These are phyloP conservation scores for Epirrhoe tristata DNA, from an alignment of 2,888 invertebrate species.

Conservation along the genomic window DNA sequence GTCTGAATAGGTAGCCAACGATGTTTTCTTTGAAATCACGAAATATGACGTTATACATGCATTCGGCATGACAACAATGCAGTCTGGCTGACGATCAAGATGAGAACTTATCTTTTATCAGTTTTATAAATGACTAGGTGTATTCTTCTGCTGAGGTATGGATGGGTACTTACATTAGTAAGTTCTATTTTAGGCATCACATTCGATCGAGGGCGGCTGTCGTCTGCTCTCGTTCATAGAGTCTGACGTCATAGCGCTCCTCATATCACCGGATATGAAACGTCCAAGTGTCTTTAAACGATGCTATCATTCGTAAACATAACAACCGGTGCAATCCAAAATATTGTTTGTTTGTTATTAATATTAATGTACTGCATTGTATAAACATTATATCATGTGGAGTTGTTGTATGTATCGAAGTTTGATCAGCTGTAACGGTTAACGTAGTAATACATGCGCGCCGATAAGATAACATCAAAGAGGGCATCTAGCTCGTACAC, in stretches of 20 bases:
- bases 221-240: constrained; percentile 58
- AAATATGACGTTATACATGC: constrained; percentile 26
- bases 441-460: constrained; percentile 35
- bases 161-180: constrained; percentile 62
- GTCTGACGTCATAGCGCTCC: constrained; percentile 47
- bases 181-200: constrained; percentile 62
- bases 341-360: constrained; percentile 40
- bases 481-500: constrained; percentile 37
- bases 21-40: constrained; percentile 33
- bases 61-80: constrained; percentile 22
- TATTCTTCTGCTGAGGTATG: constrained; percentile 41
- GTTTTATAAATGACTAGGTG: constrained; percentile 48
- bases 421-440: constrained; percentile 41
- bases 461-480: constrained; percentile 52
- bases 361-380: constrained; percentile 26
- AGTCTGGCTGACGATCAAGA: constrained; percentile 42
- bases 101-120: constrained; percentile 50
- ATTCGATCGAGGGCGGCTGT: constrained; percentile 56
- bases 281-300: constrained; percentile 47
- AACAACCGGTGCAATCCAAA: constrained; percentile 45
- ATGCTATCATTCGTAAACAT: constrained; percentile 53
- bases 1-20: constrained; percentile 20
- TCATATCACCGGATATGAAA: constrained; percentile 40
- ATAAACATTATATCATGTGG: constrained; percentile 29
- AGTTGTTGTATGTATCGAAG: constrained; percentile 24